These are phyloP conservation scores for Drosophila arawakana DNA, from an alignment of 1,140 invertebrate genomes.

Conservation along the genomic window DNA sequence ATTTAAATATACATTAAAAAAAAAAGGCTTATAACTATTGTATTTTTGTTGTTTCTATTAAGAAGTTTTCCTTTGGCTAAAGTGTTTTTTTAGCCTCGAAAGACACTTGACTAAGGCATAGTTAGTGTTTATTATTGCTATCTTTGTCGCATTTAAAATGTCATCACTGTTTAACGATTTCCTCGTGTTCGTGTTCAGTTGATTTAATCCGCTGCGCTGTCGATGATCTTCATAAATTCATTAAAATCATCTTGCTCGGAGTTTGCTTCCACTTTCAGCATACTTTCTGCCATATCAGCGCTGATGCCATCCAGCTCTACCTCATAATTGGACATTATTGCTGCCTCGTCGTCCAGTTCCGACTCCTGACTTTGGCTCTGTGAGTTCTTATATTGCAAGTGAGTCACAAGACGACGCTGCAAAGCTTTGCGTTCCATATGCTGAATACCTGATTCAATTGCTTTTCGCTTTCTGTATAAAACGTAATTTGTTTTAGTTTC, in stretches of 20 bases:
- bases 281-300: background rate
- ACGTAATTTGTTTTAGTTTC: background rate
- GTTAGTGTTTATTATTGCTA: background rate
- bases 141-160: background rate
- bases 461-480: slow-evolving; percentile 44
- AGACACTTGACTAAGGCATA: slow-evolving; percentile 6
- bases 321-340: background rate
- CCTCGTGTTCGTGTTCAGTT: slow-evolving; percentile 1
- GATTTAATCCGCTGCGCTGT: slow-evolving; percentile 7
- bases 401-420: slow-evolving; percentile 30
- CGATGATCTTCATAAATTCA: slow-evolving; percentile 29
- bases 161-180: background rate
- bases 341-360: background rate
- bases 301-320: background rate
- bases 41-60: background rate
- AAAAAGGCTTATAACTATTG: too few relatives aligned
- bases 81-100: background rate
- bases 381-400: slow-evolving; percentile 48
- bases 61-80: background rate
- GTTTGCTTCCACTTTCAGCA: background rate
- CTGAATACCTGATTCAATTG: slow-evolving; percentile 17
- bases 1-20: too few relatives aligned
- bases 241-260: background rate
- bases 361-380: slow-evolving; percentile 64
- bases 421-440: slow-evolving; percentile 47